phyloP scores from a whole-genome alignment of 2,797 vertebrate species.

The Coilia nasus region DNA sequence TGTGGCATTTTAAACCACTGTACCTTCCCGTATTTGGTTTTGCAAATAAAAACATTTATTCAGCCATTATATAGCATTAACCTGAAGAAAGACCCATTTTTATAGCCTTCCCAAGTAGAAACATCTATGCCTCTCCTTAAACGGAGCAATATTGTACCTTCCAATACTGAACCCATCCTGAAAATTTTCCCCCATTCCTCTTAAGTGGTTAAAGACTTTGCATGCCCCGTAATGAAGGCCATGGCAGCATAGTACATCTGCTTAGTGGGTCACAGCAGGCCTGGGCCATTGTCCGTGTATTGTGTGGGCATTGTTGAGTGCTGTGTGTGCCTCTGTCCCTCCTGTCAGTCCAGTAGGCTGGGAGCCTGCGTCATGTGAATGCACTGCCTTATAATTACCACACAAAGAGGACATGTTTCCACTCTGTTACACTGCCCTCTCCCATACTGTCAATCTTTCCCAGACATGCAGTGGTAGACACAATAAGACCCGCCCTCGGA shows the following conservation, averaged over 20 bases:
- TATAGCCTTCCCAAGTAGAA: neutral
- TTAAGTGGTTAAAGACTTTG: neutral
- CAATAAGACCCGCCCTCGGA: conserved; percentile 36
- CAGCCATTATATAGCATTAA: neutral
- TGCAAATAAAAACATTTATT: neutral
- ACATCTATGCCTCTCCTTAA: neutral
- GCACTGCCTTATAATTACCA: conserved; percentile 55
- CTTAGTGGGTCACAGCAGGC: conserved; percentile 35
- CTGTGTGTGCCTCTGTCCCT: conserved; percentile 35
- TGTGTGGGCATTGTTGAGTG: conserved; percentile 46
- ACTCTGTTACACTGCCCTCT: conserved; percentile 55
- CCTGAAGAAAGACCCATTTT: neutral
- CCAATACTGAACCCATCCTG: neutral
- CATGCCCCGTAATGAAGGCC: neutral
- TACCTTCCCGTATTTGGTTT: neutral
- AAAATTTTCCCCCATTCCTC: neutral
- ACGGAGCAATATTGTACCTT: neutral
- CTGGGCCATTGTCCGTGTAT: conserved; percentile 42
- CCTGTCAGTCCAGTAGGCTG: conserved; percentile 27
- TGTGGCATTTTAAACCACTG: neutral
- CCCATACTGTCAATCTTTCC: conserved; percentile 44
- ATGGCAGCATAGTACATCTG: conserved; percentile 37
- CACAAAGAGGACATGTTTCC: conserved; percentile 59
- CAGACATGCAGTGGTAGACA: conserved; percentile 46
- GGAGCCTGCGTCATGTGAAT: conserved; percentile 46